Evolutionary conservation across 2,113 vertebrate species (phyloP).

Genomic region (Thalassoma bifasciatum): DNA sequence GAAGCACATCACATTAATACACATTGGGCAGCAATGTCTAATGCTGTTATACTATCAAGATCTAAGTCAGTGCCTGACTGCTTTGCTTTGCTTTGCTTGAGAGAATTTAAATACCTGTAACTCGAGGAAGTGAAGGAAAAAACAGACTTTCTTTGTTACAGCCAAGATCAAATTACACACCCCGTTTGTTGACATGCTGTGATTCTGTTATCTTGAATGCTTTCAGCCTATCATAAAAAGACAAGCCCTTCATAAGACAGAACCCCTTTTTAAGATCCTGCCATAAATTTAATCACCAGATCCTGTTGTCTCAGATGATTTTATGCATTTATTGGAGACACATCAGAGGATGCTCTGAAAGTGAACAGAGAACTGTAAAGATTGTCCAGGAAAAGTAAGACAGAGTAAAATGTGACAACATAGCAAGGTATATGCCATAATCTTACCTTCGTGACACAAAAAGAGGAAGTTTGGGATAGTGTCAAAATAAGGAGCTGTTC

Average conservation of each 20-base stretch:
- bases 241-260: slow-evolving; percentile 9
- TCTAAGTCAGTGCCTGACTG: too few species aligned
- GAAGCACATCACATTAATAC: too few species aligned
- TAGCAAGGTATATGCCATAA: not conserved
- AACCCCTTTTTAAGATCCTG: slow-evolving; percentile 12
- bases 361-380: slow-evolving; percentile 33
- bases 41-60: too few species aligned
- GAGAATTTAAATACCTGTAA: too few species aligned
- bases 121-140: too few species aligned
- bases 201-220: not conserved
- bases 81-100: too few species aligned
- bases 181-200: not conserved
- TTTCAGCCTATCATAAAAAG: not conserved
- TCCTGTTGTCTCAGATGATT: slow-evolving; percentile 22
- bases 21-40: too few species aligned
- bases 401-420: slow-evolving; percentile 1
- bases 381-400: slow-evolving; percentile 28
- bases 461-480: not conserved
- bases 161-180: too few species aligned
- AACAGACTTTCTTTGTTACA: too few species aligned
- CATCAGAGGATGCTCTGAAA: slow-evolving; percentile 11
- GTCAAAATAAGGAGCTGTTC: not conserved
- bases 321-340: slow-evolving; percentile 10
- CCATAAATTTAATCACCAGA: slow-evolving; percentile 21
- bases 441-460: not conserved